Conservation (phyloP, 2,888 invertebrate species). For the Lacanobia oleracea region DNA sequence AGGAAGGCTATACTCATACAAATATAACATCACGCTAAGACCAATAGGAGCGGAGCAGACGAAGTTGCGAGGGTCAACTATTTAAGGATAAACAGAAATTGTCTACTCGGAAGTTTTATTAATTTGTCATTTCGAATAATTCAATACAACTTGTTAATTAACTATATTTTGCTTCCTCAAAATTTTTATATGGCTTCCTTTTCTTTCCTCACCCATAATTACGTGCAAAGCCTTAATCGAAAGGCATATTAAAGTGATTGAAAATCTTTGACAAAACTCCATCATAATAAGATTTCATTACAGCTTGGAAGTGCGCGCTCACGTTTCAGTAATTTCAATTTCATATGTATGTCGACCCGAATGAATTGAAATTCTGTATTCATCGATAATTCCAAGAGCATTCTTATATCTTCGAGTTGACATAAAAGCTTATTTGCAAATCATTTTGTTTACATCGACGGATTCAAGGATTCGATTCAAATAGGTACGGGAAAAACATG, state of each 20-base stretch:
- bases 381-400: conserved; percentile 46
- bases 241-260: conserved; percentile 6
- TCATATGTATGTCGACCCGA: conserved; percentile 45
- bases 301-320: conserved; percentile 39
- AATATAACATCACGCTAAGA: too few relatives aligned
- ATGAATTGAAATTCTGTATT: conserved; percentile 54
- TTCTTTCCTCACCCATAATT: conserved; percentile 6
- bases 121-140: neutral
- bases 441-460: conserved; percentile 31
- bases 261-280: conserved; percentile 24
- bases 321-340: conserved; percentile 62
- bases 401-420: conserved; percentile 34
- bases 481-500: neutral
- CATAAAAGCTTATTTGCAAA: conserved; percentile 35
- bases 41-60: too few relatives aligned
- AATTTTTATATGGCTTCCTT: neutral
- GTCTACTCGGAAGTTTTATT: neutral
- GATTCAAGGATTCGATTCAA: conserved; percentile 8
- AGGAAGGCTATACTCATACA: too few relatives aligned
- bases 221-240: conserved; percentile 22
- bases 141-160: neutral
- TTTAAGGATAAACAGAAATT: neutral
- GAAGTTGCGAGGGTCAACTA: too few relatives aligned
- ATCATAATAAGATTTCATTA: conserved; percentile 49
- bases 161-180: neutral